Evolutionary conservation across 2,797 vertebrate species (phyloP).

Genomic region (Champsocephalus esox): DNA sequence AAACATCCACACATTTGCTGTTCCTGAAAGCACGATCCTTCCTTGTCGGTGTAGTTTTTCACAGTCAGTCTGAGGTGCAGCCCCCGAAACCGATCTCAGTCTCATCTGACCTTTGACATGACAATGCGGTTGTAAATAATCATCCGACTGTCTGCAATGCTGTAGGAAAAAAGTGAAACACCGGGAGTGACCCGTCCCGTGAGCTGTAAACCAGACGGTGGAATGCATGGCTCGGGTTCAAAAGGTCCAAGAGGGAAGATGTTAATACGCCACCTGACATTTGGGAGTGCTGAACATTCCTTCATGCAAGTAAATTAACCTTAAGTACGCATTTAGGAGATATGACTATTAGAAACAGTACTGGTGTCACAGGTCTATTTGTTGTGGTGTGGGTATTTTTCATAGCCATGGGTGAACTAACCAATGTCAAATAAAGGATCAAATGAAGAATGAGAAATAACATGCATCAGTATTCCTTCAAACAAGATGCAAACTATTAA

Average conservation of each 20-base stretch:
- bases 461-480: too few species aligned
- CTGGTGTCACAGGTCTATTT: too few species aligned
- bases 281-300: background rate
- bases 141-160: slow-evolving; percentile 2
- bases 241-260: slow-evolving; percentile 46
- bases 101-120: slow-evolving; percentile 53
- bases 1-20: slow-evolving; percentile 16
- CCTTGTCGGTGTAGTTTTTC: slow-evolving; percentile 29
- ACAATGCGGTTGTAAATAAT: slow-evolving; percentile 45
- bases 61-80: slow-evolving; percentile 15
- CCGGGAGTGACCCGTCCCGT: slow-evolving; percentile 4
- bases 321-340: background rate
- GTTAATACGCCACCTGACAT: slow-evolving; percentile 9
- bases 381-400: background rate
- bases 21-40: slow-evolving; percentile 13
- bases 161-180: slow-evolving; percentile 4
- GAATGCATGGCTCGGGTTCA: slow-evolving; percentile 55
- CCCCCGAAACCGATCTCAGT: slow-evolving; percentile 20
- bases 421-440: too few species aligned
- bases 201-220: slow-evolving; percentile 34
- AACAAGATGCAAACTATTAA: too few species aligned
- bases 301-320: background rate
- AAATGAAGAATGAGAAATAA: too few species aligned
- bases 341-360: too few species aligned
- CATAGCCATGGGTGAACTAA: too few species aligned